These are phyloP conservation scores for Paracentrotus lividus DNA, from an alignment of 53 echinoderm and acorn worm genomes.

Conservation along the genomic window DNA sequence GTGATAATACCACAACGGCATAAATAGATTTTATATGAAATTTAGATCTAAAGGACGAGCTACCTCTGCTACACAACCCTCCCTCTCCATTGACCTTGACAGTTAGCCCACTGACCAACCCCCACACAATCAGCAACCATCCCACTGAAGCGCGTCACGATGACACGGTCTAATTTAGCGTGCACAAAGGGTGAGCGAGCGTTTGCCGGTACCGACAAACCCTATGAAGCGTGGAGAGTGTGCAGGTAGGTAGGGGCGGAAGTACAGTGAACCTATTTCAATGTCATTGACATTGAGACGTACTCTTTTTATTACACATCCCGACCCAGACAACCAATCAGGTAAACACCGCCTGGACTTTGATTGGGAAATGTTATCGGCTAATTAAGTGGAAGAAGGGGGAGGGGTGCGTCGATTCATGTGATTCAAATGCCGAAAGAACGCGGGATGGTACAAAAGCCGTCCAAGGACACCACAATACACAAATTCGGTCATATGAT, in stretches of 20 bases:
- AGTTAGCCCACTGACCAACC: neutral
- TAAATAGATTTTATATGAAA: too few relatives aligned
- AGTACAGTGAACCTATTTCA: constrained; percentile 13
- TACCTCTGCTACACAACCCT: neutral
- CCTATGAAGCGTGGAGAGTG: neutral
- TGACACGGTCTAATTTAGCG: constrained; percentile 38
- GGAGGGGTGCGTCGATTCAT: constrained; percentile 27
- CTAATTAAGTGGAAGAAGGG: constrained; percentile 40
- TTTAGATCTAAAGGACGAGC: neutral
- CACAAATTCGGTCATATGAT: neutral
- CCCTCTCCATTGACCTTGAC: neutral
- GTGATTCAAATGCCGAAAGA: neutral
- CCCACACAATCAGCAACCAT: neutral
- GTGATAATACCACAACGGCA: too few relatives aligned
- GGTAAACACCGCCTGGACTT: constrained; percentile 10
- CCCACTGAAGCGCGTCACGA: neutral
- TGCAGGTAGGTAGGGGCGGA: constrained; percentile 27
- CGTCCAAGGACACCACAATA: constrained; percentile 2
- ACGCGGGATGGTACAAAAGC: neutral
- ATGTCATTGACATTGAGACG: constrained; percentile 46
- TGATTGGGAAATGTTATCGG: constrained; percentile 23
- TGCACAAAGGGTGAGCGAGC: constrained; percentile 16
- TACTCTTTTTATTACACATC: constrained; percentile 41
- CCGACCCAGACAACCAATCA: constrained; percentile 17
- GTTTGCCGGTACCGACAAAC: neutral